Conservation (phyloP, 2,888 invertebrate genomes). For the Poecilus cupreus region DNA sequence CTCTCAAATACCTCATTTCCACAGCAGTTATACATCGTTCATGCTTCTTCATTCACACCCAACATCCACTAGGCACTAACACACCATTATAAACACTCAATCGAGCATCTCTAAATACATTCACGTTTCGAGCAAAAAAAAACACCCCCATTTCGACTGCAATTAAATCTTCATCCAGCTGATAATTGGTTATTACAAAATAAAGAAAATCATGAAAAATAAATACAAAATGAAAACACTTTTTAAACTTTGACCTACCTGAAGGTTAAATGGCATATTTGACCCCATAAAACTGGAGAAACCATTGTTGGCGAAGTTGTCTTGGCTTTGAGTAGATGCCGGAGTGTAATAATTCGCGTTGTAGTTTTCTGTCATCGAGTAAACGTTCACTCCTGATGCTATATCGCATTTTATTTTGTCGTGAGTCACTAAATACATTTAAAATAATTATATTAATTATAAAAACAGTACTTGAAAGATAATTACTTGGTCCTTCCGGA, state of each 20-base stretch:
- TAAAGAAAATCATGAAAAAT: too few species aligned
- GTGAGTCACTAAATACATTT: not conserved
- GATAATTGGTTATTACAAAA: too few species aligned
- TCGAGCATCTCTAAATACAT: too few species aligned
- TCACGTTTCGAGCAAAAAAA: too few species aligned
- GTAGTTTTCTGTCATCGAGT: slow-evolving; percentile 60
- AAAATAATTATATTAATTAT: not conserved
- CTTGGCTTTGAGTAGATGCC: slow-evolving; percentile 65
- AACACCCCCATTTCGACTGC: too few species aligned
- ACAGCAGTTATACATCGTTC: too few species aligned
- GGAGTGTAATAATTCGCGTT: slow-evolving; percentile 75
- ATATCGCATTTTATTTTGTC: slow-evolving; percentile 35
- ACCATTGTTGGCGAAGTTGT: slow-evolving; percentile 72
- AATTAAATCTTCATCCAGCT: too few species aligned
- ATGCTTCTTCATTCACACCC: too few species aligned
- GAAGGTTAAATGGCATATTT: slow-evolving; percentile 77
- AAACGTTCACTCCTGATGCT: slow-evolving; percentile 58
- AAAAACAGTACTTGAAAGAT: not conserved
- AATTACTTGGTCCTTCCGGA: slow-evolving; percentile 9
- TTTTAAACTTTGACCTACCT: slow-evolving; percentile 64
- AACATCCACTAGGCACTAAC: too few species aligned
- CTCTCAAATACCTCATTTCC: too few species aligned
- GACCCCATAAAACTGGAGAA: slow-evolving; percentile 80
- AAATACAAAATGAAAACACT: too few species aligned
- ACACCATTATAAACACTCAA: too few species aligned